Evolutionary conservation across 2,113 vertebrate genomes (phyloP), one percentile per base, ranked within the genome.

Genomic region (Ictalurus punctatus): DNA sequence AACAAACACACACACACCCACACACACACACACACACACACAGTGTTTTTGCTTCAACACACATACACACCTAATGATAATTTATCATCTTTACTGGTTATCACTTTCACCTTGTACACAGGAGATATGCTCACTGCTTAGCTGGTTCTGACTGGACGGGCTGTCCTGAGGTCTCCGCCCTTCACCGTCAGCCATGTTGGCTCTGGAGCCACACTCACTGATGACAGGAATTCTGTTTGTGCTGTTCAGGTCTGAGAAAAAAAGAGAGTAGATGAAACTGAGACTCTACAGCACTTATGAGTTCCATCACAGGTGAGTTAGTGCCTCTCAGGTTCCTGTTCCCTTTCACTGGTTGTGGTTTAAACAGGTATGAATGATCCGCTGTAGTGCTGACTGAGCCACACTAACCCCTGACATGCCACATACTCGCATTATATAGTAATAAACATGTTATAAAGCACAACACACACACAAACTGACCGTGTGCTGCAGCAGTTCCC

Each of bases 101-200:
- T 73, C 59, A 5, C 30, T 74, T 52, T 10, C 61, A 90, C 91
- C 87, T 88, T 91, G 89, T 79, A 91, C 87, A 82, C 65, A 91
- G 58, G 91, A 90, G 54, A 91, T 89, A 40, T 91, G 89, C 61
- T 90, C 91, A 8, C 89, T 90, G 89, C 87, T 90, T 16, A 91
- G 89, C 85, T 89, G 91, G 25, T 89, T 88, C 87, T 91, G 89
- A 80, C 40, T 81, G 25, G 63, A 30, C 9, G 63, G 30, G 25
- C 67, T 80, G 40, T 90, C 87, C 52, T 58, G 71, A 25, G 82
- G 63, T n/a, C 23, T 78, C 37, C n/a, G 73, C 48, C n/a, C 85
- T 17, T 87, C 85, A 23, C 25, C 0, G 13, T 90, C 83, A 6
- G 21, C 63, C 58, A 48, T 25, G 79, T 8, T 10, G 30, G 34